Evolutionary conservation across 2,113 vertebrate genomes (phyloP), one percentile per base, ranked within the genome.

Genomic region (Proteles cristata): DNA sequence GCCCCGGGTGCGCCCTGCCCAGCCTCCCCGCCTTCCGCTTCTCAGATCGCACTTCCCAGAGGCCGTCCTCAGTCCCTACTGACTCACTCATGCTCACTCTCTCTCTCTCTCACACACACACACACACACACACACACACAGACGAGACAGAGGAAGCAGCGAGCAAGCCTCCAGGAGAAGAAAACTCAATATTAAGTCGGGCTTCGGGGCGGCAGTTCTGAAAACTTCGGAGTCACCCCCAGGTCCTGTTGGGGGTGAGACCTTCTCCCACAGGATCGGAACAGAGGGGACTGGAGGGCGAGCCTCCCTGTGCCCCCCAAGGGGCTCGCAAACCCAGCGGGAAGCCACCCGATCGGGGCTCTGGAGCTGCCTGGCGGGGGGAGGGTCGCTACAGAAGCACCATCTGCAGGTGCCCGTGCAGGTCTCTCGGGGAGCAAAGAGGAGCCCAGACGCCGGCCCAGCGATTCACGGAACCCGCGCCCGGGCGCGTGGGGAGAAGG

Each of bases 381-480:
- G 53, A 4, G 48, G 53, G 53, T 0, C 21, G 65, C 31, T 0
- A 1, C 0, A 1, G 1, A 15, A 4, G 31, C 0, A 0, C 43
- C 0, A 1, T 17, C 35, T 33, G 43, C 15, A 14, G 26, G 21
- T 2, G 15, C 33, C 25, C 21, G 9, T 9, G 19, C 16, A 15
- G 0, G 17, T 1, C 7, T 1, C 1, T 21, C 5, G 0, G 9
- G 61, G 16, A 33, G 65, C 31, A 1, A 10, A 11, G 63, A 14
- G 2, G n/a, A 3, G 48, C 39, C 21, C 55, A 1, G 79, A 25
- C 3, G 0, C 17, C 0, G 17, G 15, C 0, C 12, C 2, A 0
- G 12, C 0, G 11, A 21, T 11, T 23, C 14, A 0, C 1, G 0
- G 6, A 17, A 4, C 12, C 16, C 2, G 3, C 11, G 2, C 7